Conservation (phyloP, 2,888 invertebrate genomes). For the Trachelus stipa region DNA sequence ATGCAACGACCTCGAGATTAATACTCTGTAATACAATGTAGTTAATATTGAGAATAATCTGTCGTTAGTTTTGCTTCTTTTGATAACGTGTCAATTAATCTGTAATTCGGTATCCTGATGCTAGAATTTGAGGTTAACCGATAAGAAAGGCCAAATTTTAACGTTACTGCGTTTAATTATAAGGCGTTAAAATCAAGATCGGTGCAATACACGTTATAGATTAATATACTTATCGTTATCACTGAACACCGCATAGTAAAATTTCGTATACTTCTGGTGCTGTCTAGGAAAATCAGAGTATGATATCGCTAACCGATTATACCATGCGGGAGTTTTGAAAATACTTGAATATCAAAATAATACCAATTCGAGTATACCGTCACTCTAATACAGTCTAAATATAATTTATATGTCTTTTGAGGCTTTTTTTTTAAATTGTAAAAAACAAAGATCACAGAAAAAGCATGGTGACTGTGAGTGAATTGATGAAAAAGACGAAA, state of each 20-base stretch:
- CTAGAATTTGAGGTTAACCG: not conserved
- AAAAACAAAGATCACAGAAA: not conserved
- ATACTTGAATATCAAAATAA: not conserved
- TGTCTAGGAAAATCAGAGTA: not conserved
- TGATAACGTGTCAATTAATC: not conserved
- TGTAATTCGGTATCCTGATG: not conserved
- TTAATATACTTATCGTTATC: not conserved
- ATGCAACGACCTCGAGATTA: conserved; percentile 39
- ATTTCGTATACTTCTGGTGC: not conserved
- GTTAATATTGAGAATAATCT: not conserved
- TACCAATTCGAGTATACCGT: not conserved
- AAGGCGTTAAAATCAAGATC: no score
- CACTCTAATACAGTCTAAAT: not conserved
- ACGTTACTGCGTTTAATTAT: no score
- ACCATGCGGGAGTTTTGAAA: not conserved
- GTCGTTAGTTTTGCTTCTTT: not conserved
- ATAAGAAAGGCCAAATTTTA: not conserved
- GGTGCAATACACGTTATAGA: no score
- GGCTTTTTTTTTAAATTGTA: not conserved
- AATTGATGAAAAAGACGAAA: not conserved
- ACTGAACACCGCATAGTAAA: not conserved
- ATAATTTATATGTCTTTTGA: not conserved
- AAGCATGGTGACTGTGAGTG: not conserved
- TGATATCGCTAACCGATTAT: not conserved
- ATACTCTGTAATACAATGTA: not conserved